Evolutionary conservation across 2,888 invertebrate species (phyloP).

Genomic region (Acheta domesticus): DNA sequence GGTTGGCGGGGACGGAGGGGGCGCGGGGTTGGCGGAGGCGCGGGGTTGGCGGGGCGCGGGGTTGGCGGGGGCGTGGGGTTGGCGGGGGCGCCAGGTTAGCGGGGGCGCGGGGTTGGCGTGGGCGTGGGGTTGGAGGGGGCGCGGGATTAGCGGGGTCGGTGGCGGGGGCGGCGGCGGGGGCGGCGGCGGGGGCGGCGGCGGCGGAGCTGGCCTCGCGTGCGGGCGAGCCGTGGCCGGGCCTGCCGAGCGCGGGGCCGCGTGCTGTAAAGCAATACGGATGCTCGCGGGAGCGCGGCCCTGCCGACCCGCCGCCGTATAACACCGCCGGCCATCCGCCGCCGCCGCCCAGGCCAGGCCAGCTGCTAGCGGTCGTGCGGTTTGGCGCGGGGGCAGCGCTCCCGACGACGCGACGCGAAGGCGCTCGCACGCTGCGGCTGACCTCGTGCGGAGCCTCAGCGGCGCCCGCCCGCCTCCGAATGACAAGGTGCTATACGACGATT

Average conservation of each 20-base stretch:
- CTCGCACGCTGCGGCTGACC: too few relatives aligned
- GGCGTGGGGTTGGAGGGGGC: not conserved
- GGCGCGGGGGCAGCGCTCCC: not conserved
- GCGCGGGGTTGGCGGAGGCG: too few relatives aligned
- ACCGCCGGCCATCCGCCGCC: not conserved
- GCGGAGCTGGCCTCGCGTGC: not conserved
- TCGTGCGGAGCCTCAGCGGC: too few relatives aligned
- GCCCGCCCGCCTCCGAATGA: too few relatives aligned
- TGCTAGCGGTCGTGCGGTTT: not conserved
- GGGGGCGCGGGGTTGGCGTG: too few relatives aligned
- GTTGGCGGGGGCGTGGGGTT: not conserved
- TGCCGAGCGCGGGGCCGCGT: not conserved
- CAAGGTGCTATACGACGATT: too few relatives aligned
- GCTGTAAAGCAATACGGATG: conserved; percentile 8
- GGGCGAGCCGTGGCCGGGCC: not conserved
- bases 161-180: not conserved
- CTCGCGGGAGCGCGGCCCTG: not conserved
- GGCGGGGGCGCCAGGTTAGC: not conserved
- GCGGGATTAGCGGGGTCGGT: not conserved
- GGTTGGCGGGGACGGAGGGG: not conserved
- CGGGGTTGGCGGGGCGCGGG: too few relatives aligned
- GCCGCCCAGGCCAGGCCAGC: not conserved
- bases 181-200: not conserved
- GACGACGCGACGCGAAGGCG: too few relatives aligned
- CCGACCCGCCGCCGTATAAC: not conserved